Conservation (phyloP, 2,113 vertebrate species). For the Malurus elegans region DNA sequence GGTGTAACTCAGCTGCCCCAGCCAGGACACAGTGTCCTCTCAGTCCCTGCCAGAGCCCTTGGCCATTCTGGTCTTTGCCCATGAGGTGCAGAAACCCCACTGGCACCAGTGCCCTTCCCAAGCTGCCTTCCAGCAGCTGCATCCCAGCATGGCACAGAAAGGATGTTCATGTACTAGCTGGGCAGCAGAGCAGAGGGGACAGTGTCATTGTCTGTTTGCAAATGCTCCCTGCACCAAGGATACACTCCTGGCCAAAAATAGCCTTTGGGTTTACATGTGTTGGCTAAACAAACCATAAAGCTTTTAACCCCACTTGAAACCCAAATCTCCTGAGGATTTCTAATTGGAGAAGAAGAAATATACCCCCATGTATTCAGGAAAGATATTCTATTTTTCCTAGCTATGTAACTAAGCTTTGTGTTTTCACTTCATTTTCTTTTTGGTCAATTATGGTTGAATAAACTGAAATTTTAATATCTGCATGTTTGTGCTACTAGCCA, state of each 20-base stretch:
- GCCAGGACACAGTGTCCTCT: not conserved
- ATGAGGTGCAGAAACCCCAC: not conserved
- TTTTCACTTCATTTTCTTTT: slow-evolving; percentile 43
- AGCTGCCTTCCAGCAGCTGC: not conserved
- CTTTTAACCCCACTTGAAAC: slow-evolving; percentile 46
- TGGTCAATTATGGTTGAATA: slow-evolving; percentile 1
- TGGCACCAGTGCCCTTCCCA: not conserved
- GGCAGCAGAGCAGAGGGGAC: not conserved
- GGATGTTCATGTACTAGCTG: not conserved
- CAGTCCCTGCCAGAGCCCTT: not conserved
- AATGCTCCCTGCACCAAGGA: not conserved
- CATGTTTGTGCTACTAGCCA: not conserved
- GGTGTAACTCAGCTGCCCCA: not conserved
- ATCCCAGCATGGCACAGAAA: not conserved
- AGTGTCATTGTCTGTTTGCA: not conserved
- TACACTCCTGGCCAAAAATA: not conserved
- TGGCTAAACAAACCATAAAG: slow-evolving; percentile 43
- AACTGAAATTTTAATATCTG: slow-evolving; percentile 44
- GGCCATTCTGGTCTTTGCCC: not conserved
- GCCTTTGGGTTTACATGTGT: not conserved
- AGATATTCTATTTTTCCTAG: not conserved
- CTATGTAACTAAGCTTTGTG: not conserved
- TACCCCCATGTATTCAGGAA: not conserved
- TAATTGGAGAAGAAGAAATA: not conserved
- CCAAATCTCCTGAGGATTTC: not conserved